Percentiles rank a stretch among this genome's conserved stretches.
These are phyloP conservation scores for Eufriesea mexicana DNA, from an alignment of 1,140 invertebrate species.

Conservation along the genomic window DNA sequence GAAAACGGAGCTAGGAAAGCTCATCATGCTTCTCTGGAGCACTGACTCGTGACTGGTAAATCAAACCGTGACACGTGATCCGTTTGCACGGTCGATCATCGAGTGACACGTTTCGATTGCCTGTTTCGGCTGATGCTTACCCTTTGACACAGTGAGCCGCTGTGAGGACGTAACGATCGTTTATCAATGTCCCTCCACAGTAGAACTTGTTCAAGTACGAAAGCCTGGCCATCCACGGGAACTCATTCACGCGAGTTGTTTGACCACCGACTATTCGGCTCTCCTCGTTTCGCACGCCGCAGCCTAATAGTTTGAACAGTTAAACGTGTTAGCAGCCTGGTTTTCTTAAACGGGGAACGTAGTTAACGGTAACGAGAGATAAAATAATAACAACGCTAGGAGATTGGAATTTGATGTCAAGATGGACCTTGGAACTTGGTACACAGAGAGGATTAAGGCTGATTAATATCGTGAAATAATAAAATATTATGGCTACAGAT, in stretches of 20 bases:
- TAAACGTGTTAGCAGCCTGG: too few relatives aligned
- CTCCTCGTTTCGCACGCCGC: slow-evolving; percentile 90
- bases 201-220: slow-evolving; percentile 93
- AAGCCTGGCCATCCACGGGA: slow-evolving; percentile 91
- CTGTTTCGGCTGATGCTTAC: slow-evolving; percentile 80
- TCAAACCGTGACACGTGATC: not conserved
- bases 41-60: not conserved
- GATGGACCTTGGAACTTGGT: not conserved
- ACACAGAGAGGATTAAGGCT: not conserved
- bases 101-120: not conserved
- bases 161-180: slow-evolving; percentile 90
- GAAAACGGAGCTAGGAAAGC: slow-evolving; percentile 79
- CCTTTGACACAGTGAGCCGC: slow-evolving; percentile 93
- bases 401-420: not conserved
- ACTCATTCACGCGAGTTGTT: slow-evolving; percentile 88
- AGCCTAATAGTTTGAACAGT: slow-evolving; percentile 83
- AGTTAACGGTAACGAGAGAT: not conserved
- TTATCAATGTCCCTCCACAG: slow-evolving; percentile 92
- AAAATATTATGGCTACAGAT: too few relatives aligned
- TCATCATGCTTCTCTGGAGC: slow-evolving; percentile 51
- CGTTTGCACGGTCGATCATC: not conserved
- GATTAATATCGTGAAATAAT: too few relatives aligned
- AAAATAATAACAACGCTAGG: not conserved
- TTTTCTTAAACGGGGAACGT: not conserved
- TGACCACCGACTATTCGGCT: slow-evolving; percentile 90